Evolutionary conservation across 2,888 invertebrate species (phyloP).

Genomic region (Didymodactylos carnosus): DNA sequence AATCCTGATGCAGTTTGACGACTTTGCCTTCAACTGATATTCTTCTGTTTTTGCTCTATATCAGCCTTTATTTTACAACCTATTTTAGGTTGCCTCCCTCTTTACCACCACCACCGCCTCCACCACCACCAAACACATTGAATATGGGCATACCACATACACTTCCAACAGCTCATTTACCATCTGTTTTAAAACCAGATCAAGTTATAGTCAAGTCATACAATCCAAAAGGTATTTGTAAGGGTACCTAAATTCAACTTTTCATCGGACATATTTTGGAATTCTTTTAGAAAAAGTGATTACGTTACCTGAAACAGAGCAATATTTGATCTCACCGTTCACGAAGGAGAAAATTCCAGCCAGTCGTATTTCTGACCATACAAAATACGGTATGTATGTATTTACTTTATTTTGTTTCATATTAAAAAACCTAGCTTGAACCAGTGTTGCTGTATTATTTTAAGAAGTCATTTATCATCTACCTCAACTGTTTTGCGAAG

Average conservation of each 20-base stretch:
- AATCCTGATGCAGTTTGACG: too few species aligned
- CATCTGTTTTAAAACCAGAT: slow-evolving; percentile 45
- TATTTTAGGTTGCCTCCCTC: too few species aligned
- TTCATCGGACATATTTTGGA: neutral
- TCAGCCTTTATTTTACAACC: too few species aligned
- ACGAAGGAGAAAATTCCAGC: slow-evolving; percentile 93
- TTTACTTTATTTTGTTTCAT: neutral
- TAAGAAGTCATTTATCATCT: too few species aligned
- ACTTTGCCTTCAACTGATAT: too few species aligned
- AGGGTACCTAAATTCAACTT: neutral
- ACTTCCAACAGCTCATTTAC: slow-evolving; percentile 21
- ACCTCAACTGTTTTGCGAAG: too few species aligned
- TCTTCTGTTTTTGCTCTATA: too few species aligned
- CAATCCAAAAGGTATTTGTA: slow-evolving; percentile 56
- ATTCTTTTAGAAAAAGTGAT: neutral
- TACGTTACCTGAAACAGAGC: neutral
- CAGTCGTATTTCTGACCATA: slow-evolving; percentile 82
- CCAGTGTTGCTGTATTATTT: too few species aligned
- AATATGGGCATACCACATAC: neutral
- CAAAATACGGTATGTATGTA: slow-evolving; percentile 16
- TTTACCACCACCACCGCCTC: slow-evolving; percentile 34
- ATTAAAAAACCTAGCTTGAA: too few species aligned
- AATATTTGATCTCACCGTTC: slow-evolving; percentile 70
- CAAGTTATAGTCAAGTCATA: slow-evolving; percentile 84
- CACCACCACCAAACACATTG: slow-evolving; percentile 35